phyloP scores from a whole-genome alignment of 30 jellyfish, hydroid and myxozoan species.

The Pseudorhiza aurosa region DNA sequence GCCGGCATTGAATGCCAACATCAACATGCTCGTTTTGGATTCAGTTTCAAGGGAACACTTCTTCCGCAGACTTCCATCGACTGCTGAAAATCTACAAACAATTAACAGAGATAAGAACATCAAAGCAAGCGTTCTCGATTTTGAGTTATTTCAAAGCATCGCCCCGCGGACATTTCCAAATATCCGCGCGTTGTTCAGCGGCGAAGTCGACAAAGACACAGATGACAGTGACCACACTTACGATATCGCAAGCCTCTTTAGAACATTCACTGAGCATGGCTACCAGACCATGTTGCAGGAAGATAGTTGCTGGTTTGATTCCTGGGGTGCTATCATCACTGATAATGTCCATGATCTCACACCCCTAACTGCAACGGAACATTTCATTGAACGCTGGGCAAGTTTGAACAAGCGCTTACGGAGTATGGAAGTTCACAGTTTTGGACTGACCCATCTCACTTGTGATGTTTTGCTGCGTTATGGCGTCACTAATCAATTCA shows the following conservation, averaged over 20 bases:
- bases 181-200: slow-evolving; percentile 95
- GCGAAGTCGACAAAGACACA: slow-evolving; percentile 91
- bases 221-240: slow-evolving; percentile 78
- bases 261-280: slow-evolving; percentile 71
- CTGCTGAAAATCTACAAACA: slow-evolving; percentile 56
- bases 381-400: slow-evolving; percentile 76
- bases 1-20: slow-evolving; percentile 33
- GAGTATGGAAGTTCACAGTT: slow-evolving; percentile 71
- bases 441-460: slow-evolving; percentile 90
- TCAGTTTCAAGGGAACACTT: slow-evolving; percentile 95
- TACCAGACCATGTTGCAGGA: slow-evolving; percentile 94
- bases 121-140: slow-evolving; percentile 70
- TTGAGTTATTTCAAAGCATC: slow-evolving; percentile 88
- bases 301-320: slow-evolving; percentile 98
- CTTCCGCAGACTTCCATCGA: slow-evolving; percentile 84
- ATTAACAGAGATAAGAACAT: slow-evolving; percentile 19
- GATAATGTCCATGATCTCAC: slow-evolving; percentile 87
- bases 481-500: slow-evolving; percentile 95
- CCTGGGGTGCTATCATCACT: slow-evolving; percentile 96
- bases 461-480: slow-evolving; percentile 89
- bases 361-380: slow-evolving; percentile 38
- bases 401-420: slow-evolving; percentile 61
- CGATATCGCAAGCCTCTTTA: slow-evolving; percentile 68
- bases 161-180: slow-evolving; percentile 99
- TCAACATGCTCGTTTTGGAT: slow-evolving; percentile 84